Evolutionary conservation across 2,113 vertebrate genomes (phyloP).

Genomic region (Salminus brasiliensis): DNA sequence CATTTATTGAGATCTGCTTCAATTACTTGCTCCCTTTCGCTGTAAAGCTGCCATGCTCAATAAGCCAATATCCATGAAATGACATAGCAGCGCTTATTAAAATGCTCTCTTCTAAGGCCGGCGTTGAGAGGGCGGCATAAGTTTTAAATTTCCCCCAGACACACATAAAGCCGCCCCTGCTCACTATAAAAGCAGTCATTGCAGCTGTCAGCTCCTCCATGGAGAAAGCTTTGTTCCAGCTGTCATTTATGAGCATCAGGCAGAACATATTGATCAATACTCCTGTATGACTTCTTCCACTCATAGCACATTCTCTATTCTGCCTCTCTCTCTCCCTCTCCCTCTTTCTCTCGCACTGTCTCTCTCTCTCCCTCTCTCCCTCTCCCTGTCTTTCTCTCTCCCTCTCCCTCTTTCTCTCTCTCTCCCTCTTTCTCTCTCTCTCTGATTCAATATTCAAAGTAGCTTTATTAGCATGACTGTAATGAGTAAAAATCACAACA

Average conservation of each 20-base stretch:
- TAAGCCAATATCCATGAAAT: conserved; percentile 23
- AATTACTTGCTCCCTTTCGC: background rate
- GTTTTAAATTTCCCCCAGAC: conserved; percentile 37
- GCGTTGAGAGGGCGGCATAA: background rate
- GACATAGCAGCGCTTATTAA: conserved; percentile 11
- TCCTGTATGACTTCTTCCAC: conserved; percentile 1
- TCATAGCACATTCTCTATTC: conserved; percentile 12
- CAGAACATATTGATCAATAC: conserved; percentile 33
- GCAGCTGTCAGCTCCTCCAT: conserved; percentile 3
- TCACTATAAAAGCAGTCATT: conserved; percentile 28
- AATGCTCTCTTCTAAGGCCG: conserved; percentile 23
- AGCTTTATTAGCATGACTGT: too few relatives aligned
- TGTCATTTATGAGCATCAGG: conserved; percentile 22
- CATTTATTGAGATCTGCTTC: conserved; percentile 25
- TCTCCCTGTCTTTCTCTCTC: background rate
- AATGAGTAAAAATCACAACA: too few relatives aligned
- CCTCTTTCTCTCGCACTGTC: background rate
- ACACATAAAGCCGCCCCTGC: conserved; percentile 32
- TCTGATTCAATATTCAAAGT: too few relatives aligned
- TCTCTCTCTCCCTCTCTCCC: background rate
- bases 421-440: background rate
- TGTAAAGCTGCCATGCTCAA: conserved; percentile 11
- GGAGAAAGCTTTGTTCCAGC: conserved; percentile 1
- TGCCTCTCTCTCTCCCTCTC: conserved; percentile 5
- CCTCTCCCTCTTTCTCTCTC: background rate